phyloP scores from a whole-genome alignment of 2,113 vertebrate genomes.

The Nyctibius bracteatus region DNA sequence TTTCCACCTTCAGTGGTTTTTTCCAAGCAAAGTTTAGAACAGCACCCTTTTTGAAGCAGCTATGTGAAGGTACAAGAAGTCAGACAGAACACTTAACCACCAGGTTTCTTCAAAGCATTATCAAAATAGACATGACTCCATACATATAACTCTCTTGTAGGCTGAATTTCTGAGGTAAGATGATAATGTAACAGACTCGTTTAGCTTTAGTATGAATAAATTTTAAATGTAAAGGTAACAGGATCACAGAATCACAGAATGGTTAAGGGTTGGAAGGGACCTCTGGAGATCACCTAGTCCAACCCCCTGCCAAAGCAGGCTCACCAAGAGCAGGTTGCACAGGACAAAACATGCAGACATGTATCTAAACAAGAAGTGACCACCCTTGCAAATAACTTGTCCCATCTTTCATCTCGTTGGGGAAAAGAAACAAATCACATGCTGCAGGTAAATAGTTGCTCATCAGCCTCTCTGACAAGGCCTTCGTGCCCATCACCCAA shows the following conservation, averaged over 20 bases:
- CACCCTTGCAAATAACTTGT: neutral
- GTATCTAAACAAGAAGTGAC: neutral
- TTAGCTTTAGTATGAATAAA: no score
- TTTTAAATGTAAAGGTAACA: no score
- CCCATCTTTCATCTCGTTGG: neutral
- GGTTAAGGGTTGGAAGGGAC: no score
- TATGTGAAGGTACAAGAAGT: neutral
- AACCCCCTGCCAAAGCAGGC: no score
- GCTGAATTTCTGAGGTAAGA: neutral
- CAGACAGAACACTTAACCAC: neutral
- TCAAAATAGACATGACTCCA: neutral
- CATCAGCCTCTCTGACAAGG: neutral
- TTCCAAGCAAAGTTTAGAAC: neutral
- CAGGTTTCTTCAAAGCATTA: fast-evolving
- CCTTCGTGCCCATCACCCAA: neutral
- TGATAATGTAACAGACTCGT: neutral
- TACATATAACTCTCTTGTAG: neutral
- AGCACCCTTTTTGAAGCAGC: neutral
- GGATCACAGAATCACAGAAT: no score
- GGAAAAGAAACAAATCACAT: neutral
- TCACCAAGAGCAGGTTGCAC: no score
- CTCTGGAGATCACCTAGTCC: no score
- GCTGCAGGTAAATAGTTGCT: neutral
- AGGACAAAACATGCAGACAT: neutral
- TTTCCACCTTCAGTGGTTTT: neutral